These are phyloP conservation scores for Bolinopsis microptera DNA, from an alignment of 37 sponge, comb jelly and placozoan species.

Conservation along the genomic window DNA sequence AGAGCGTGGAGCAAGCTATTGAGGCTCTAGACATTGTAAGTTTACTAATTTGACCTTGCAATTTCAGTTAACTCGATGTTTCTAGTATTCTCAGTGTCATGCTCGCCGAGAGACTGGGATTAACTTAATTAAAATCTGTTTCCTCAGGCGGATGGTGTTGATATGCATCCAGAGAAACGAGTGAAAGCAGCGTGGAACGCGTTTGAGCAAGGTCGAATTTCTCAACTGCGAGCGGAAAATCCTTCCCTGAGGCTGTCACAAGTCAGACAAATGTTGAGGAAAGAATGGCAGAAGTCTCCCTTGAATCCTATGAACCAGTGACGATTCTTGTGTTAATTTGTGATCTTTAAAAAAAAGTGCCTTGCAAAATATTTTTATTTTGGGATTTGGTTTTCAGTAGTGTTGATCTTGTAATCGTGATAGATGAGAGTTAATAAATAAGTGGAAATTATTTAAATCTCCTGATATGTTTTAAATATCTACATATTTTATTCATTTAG, in stretches of 20 bases:
- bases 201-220: slow-evolving; percentile 85
- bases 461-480: no score
- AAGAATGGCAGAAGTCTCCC: slow-evolving; percentile 95
- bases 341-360: background rate
- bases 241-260: slow-evolving; percentile 89
- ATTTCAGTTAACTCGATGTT: background rate
- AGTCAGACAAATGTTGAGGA: slow-evolving; percentile 87
- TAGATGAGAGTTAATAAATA: no score
- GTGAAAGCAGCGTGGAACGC: slow-evolving; percentile 85
- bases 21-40: slow-evolving; percentile 71
- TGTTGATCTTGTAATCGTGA: background rate
- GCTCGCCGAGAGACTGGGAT: no score
- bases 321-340: background rate
- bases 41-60: background rate
- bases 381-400: background rate
- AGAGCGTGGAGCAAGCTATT: slow-evolving; percentile 88
- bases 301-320: slow-evolving; percentile 93
- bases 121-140: background rate
- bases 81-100: background rate
- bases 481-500: no score
- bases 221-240: slow-evolving; percentile 79
- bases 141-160: slow-evolving; percentile 33
- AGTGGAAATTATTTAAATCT: no score
- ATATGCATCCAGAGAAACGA: slow-evolving; percentile 78
- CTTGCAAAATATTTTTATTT: background rate